Evolutionary conservation across 2,888 invertebrate genomes (phyloP), one percentile per base, ranked within the genome.

Genomic region (Lycaena phlaeas): DNA sequence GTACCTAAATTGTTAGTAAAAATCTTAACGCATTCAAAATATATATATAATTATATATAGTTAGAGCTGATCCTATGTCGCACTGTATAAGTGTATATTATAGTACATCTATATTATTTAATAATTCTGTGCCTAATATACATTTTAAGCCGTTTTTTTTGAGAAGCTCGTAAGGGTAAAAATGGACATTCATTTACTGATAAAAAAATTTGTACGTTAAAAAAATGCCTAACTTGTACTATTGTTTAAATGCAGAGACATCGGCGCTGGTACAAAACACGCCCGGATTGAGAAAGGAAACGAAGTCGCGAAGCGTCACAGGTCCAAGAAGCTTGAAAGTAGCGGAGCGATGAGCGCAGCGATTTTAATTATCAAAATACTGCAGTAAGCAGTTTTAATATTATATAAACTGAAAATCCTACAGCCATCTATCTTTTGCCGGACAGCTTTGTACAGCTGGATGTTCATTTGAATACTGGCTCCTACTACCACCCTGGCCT

Each of bases 351-450:
- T 10, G 7, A 30, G 11, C 30, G 4, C 26, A 26, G 39, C 39
- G 31, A 11, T n/a, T 11, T 18, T 22, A n/a, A n/a, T n/a, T n/a
- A n/a, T n/a, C n/a, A n/a, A n/a, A n/a, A n/a, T n/a, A n/a, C n/a
- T n/a, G n/a, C n/a, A n/a, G n/a, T n/a, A n/a, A n/a, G n/a, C n/a
- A n/a, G n/a, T n/a, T n/a, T n/a, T n/a, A n/a, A n/a, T n/a, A n/a
- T n/a, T n/a, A n/a, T n/a, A n/a, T n/a, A n/a, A n/a, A n/a, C n/a
- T n/a, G n/a, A n/a, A n/a, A n/a, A n/a, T n/a, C n/a, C n/a, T n/a
- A n/a, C n/a, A n/a, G 14, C 97, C 87, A 68, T 96, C 95, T 38
- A 97, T 92, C 81, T 97, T 97, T 79, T 97, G 97, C 58, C 96
- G 92, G 45, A 97, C 94, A 4, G 96, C 94, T 66, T 96, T 96